A percentile compares a stretch with the other conserved stretches of the same genome.
These are phyloP conservation scores for Anas flavirostris DNA, from an alignment of 2,797 vertebrate species.

Conservation along the genomic window DNA sequence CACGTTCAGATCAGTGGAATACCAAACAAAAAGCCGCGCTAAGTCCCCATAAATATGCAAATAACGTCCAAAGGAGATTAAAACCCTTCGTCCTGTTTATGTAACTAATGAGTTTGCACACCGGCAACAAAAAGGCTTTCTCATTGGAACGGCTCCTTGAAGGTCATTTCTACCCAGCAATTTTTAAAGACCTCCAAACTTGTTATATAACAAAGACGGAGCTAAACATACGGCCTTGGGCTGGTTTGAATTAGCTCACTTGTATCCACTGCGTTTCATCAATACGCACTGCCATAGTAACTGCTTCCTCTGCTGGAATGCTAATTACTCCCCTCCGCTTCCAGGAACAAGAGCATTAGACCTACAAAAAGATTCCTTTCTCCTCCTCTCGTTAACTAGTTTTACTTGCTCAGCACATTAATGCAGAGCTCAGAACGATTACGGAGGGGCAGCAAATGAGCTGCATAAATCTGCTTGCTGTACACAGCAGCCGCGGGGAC, in stretches of 20 bases:
- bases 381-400: constrained; percentile 33
- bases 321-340: constrained; percentile 42
- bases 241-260: constrained; percentile 55
- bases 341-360: constrained; percentile 48
- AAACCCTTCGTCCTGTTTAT: constrained; percentile 16
- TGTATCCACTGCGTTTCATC: constrained; percentile 23
- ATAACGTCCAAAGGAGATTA: constrained; percentile 11
- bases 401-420: constrained; percentile 53
- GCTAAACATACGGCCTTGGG: constrained; percentile 19
- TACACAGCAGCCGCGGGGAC: neutral
- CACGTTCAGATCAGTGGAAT: neutral
- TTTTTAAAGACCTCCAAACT: neutral
- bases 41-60: constrained; percentile 29
- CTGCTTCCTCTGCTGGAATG: constrained; percentile 52
- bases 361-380: constrained; percentile 16
- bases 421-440: constrained; percentile 5
- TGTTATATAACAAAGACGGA: constrained; percentile 26
- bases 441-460: constrained; percentile 11
- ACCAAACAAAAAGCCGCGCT: neutral
- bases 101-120: neutral
- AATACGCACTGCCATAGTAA: constrained; percentile 23
- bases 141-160: constrained; percentile 16
- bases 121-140: neutral
- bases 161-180: constrained; percentile 5
- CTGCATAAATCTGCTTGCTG: neutral